A percentile compares a stretch with the other conserved stretches of the same genome.
Evolutionary conservation across 1,140 invertebrate genomes (phyloP).

Genomic region (Zaprionus ghesquierei): DNA sequence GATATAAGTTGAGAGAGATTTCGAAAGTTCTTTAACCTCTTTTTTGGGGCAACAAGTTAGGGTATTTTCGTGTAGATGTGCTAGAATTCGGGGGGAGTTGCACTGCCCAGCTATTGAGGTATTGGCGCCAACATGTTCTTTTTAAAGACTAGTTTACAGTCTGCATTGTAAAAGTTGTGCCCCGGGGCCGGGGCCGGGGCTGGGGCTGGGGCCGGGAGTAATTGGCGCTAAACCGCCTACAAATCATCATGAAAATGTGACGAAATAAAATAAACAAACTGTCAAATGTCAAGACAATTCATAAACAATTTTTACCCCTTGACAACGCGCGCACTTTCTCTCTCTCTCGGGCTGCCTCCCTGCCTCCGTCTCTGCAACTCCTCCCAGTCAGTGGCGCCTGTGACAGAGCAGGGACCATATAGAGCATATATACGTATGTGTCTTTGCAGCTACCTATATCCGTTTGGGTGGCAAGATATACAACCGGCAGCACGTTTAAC

Average conservation of each 20-base stretch:
- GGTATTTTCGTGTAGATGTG: neutral
- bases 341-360: neutral
- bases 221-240: constrained; percentile 79
- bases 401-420: neutral
- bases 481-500: neutral
- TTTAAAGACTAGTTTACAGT: constrained; percentile 66
- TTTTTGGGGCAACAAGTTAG: too few species aligned
- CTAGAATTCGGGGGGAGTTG: neutral
- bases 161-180: constrained; percentile 62
- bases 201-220: constrained; percentile 44
- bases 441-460: constrained; percentile 3
- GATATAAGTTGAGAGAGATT: neutral
- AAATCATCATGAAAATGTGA: constrained; percentile 79
- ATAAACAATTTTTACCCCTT: constrained; percentile 65
- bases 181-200: too few species aligned
- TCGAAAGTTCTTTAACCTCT: too few species aligned
- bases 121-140: constrained; percentile 67
- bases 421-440: neutral
- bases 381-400: constrained; percentile 28
- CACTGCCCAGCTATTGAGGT: constrained; percentile 21
- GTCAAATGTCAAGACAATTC: constrained; percentile 75
- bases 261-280: constrained; percentile 80
- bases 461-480: constrained; percentile 1
- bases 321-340: neutral
- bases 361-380: neutral